Evolutionary conservation across 2,888 invertebrate genomes (phyloP), one percentile per base, ranked within the genome.

Genomic region (Meloe dianella): DNA sequence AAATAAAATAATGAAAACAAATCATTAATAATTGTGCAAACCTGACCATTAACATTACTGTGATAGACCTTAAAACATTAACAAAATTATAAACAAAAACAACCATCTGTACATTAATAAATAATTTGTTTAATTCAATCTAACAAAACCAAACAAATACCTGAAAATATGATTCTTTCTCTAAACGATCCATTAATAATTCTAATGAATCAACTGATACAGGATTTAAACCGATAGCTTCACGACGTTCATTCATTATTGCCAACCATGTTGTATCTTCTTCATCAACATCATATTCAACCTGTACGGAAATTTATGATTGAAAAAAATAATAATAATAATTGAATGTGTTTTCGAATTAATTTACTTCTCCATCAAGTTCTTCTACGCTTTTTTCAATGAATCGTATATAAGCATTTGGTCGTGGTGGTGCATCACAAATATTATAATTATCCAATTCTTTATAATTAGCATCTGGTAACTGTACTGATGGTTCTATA

Each of bases 281-380:
- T 82, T 98, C 98, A 82, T 99, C 98, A 74, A 98, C 92, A 85
- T 98, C 98, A 86, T 98, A 99, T 83, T 98, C 98, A 8, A 91
- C 90, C 81, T 81, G n/a, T 38, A 41, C 4, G 1, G 32, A 3
- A 32, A 32, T 32, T 32, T 32, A 4, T 32, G 7, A 32, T 32
- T 32, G 32, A 32, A 32, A 10, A 32, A 3, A 32, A 10, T n/a
- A n/a, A n/a, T n/a, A n/a, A n/a, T n/a, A n/a, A n/a, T n/a, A n/a
- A n/a, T n/a, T n/a, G n/a, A n/a, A n/a, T n/a, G n/a, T n/a, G n/a
- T n/a, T n/a, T n/a, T n/a, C n/a, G n/a, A n/a, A n/a, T n/a, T n/a
- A 57, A 61, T 51, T 63, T 74, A 81, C 82, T 78, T 92, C 95
- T 66, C 96, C 96, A 81, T 98, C 97, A 29, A 98, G 85, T 81